Percentiles rank a stretch among this genome's conserved stretches.
phyloP scores from a whole-genome alignment of 1,140 invertebrate genomes.

The Holotrichia oblita region DNA sequence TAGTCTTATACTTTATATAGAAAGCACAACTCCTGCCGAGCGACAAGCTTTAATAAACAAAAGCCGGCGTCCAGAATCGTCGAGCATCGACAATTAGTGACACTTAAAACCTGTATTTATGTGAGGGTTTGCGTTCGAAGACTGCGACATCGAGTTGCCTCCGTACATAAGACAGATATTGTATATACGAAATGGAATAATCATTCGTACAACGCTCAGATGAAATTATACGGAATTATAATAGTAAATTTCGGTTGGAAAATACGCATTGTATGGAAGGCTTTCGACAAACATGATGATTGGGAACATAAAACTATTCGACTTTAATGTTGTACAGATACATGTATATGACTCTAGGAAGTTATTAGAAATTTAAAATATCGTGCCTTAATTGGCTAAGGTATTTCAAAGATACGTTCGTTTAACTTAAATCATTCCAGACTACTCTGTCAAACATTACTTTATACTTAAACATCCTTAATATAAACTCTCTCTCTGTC shows the following conservation, averaged over 20 bases:
- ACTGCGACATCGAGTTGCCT: slow-evolving; percentile 37
- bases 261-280: background rate
- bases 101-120: slow-evolving; percentile 47
- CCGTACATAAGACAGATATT: background rate
- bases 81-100: slow-evolving; percentile 45
- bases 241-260: slow-evolving; percentile 28
- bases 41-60: slow-evolving; percentile 3
- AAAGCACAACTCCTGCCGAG: background rate
- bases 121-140: slow-evolving; percentile 40
- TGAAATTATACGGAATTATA: slow-evolving; percentile 30
- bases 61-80: slow-evolving; percentile 35
- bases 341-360: background rate
- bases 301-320: background rate
- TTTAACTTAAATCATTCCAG: background rate
- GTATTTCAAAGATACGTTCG: background rate
- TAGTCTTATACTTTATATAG: no score
- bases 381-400: background rate
- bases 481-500: background rate
- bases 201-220: background rate
- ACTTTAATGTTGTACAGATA: background rate
- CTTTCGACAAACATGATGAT: background rate
- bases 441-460: background rate
- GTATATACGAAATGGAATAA: background rate
- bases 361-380: background rate
- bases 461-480: background rate